phyloP scores from a whole-genome alignment of 2,113 vertebrate species.

The Ursus arctos region DNA sequence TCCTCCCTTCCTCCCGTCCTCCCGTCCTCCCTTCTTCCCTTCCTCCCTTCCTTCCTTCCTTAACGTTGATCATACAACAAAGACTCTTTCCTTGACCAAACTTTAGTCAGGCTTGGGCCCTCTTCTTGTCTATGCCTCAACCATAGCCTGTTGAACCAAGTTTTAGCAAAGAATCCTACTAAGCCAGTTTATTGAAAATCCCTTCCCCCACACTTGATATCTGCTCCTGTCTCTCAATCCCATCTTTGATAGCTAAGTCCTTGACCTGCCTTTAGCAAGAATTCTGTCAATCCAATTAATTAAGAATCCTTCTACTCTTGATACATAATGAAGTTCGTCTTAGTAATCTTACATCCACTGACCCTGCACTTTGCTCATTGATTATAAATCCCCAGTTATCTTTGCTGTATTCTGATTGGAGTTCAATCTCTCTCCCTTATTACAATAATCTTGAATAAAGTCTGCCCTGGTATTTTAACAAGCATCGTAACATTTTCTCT shows the following conservation, averaged over 20 bases:
- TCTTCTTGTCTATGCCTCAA: not conserved
- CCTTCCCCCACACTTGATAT: not conserved
- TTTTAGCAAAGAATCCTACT: not conserved
- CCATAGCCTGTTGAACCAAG: not conserved
- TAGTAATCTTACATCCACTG: not conserved
- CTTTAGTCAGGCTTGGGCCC: not conserved
- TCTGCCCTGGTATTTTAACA: not conserved
- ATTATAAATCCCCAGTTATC: not conserved
- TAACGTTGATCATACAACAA: not conserved
- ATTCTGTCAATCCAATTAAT: not conserved
- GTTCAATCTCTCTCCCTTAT: not conserved
- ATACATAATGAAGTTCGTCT: not conserved
- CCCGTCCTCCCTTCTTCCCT: not conserved
- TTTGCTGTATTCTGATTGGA: not conserved
- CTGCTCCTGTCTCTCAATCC: not conserved
- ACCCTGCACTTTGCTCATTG: not conserved
- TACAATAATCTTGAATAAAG: not conserved
- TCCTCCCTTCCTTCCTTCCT: not conserved
- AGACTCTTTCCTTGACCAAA: not conserved
- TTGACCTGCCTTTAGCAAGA: not conserved
- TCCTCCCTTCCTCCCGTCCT: not conserved
- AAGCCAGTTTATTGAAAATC: not conserved
- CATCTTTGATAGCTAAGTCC: not conserved
- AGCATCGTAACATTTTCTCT: not conserved
- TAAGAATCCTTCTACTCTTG: not conserved